These are phyloP conservation scores for Colistium nudipinnis DNA, from an alignment of 2,113 vertebrate genomes.

Conservation along the genomic window DNA sequence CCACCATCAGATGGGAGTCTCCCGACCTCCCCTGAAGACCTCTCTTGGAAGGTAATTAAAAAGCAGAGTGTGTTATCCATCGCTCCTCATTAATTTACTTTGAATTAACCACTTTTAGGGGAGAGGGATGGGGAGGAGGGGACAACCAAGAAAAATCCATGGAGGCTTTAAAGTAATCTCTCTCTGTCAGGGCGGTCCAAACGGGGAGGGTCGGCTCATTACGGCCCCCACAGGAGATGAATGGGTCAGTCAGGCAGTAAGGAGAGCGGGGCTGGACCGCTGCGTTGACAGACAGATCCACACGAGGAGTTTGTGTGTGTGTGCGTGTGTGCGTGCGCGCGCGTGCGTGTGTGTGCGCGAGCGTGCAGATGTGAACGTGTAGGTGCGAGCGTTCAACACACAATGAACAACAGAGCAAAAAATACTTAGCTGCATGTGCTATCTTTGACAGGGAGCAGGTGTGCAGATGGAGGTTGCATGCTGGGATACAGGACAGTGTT, in stretches of 20 bases:
- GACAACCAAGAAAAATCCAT: slow-evolving; percentile 77
- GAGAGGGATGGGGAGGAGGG: slow-evolving; percentile 67
- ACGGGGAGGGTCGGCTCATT: slow-evolving; percentile 81
- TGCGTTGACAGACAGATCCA: slow-evolving; percentile 62
- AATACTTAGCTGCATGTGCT: slow-evolving; percentile 54
- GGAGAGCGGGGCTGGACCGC: slow-evolving; percentile 56
- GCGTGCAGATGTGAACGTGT: no score
- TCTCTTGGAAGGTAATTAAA: slow-evolving; percentile 77
- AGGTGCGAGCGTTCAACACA: no score
- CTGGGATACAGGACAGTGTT: slow-evolving; percentile 55
- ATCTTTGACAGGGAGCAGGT: slow-evolving; percentile 67
- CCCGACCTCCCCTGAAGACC: slow-evolving; percentile 64
- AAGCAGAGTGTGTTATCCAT: slow-evolving; percentile 79
- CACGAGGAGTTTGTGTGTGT: slow-evolving; percentile 34
- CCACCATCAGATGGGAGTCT: slow-evolving; percentile 56
- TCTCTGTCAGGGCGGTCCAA: slow-evolving; percentile 81
- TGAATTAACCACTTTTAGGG: slow-evolving; percentile 77
- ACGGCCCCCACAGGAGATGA: slow-evolving; percentile 78
- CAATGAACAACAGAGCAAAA: slow-evolving; percentile 31
- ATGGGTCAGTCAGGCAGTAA: slow-evolving; percentile 74
- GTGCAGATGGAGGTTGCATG: slow-evolving; percentile 55
- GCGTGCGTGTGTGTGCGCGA: slow-evolving; percentile 16
- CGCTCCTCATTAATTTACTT: slow-evolving; percentile 76
- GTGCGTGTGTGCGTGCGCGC: slow-evolving; percentile 24
- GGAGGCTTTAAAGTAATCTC: slow-evolving; percentile 77